phyloP scores from a whole-genome alignment of 2,113 vertebrate species.

The Raja brachyura region DNA sequence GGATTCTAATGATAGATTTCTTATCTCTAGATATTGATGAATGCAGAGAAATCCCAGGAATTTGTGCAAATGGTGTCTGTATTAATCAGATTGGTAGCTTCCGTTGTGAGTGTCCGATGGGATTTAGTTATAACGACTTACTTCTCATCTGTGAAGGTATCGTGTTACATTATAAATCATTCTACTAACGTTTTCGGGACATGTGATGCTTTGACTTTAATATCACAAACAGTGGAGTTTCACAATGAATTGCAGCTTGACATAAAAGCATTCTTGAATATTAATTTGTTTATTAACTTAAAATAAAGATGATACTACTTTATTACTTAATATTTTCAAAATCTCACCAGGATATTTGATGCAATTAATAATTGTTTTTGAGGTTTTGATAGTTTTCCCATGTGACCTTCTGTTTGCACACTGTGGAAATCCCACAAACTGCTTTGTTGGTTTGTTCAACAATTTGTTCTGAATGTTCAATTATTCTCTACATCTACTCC shows the following conservation, averaged over 20 bases:
- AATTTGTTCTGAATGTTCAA: background rate
- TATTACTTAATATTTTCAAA: background rate
- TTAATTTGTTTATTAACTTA: background rate
- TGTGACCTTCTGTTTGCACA: background rate
- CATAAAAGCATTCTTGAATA: background rate
- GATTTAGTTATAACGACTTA: slow-evolving; percentile 76
- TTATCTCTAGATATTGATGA: slow-evolving; percentile 72
- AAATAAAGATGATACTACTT: background rate
- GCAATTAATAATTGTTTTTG: background rate
- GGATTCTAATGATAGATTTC: background rate
- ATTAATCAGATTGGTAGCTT: slow-evolving; percentile 80
- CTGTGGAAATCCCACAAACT: background rate
- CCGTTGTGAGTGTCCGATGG: slow-evolving; percentile 75
- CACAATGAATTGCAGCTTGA: background rate
- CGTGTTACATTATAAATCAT: background rate
- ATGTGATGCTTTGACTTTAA: background rate
- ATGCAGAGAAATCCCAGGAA: slow-evolving; percentile 74
- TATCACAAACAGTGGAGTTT: background rate
- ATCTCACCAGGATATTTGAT: background rate
- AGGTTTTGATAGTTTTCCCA: background rate
- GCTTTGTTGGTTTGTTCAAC: background rate
- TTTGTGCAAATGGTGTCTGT: slow-evolving; percentile 75
- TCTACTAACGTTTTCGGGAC: background rate
- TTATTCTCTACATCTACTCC: background rate
- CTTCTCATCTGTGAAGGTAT: slow-evolving; percentile 75